These are phyloP conservation scores for Gastrophryne carolinensis DNA, from an alignment of 2,797 vertebrate species.

Conservation along the genomic window DNA sequence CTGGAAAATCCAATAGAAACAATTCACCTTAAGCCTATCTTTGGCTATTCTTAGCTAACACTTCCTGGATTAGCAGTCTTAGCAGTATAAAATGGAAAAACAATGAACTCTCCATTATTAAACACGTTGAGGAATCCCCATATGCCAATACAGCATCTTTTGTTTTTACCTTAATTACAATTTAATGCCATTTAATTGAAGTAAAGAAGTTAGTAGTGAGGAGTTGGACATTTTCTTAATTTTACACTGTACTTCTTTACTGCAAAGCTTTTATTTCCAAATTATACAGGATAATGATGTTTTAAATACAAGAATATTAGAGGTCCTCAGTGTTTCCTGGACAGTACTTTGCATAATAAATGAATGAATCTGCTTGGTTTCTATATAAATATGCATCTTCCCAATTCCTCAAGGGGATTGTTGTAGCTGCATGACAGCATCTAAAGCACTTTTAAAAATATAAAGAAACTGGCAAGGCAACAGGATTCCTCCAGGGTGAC, in stretches of 20 bases:
- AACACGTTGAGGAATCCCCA: slow-evolving; percentile 32
- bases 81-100: slow-evolving; percentile 13
- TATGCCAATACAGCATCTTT: slow-evolving; percentile 24
- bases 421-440: too few species aligned
- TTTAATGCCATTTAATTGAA: slow-evolving; percentile 44
- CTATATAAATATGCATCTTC: too few species aligned
- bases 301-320: background rate
- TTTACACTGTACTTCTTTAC: slow-evolving; percentile 7
- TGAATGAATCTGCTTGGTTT: too few species aligned
- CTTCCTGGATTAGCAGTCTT: slow-evolving; percentile 22
- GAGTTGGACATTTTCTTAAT: slow-evolving; percentile 11
- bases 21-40: slow-evolving; percentile 25
- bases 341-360: too few species aligned
- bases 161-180: slow-evolving; percentile 16
- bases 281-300: background rate
- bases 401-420: too few species aligned
- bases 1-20: slow-evolving; percentile 39
- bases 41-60: slow-evolving; percentile 16
- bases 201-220: too few species aligned
- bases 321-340: too few species aligned
- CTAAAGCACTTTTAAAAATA: too few species aligned
- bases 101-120: background rate
- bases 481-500: too few species aligned
- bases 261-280: background rate
- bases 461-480: too few species aligned